Base-by-base conservation (phyloP, 1,140 invertebrate species). In the Mylabris phalerata region DNA sequence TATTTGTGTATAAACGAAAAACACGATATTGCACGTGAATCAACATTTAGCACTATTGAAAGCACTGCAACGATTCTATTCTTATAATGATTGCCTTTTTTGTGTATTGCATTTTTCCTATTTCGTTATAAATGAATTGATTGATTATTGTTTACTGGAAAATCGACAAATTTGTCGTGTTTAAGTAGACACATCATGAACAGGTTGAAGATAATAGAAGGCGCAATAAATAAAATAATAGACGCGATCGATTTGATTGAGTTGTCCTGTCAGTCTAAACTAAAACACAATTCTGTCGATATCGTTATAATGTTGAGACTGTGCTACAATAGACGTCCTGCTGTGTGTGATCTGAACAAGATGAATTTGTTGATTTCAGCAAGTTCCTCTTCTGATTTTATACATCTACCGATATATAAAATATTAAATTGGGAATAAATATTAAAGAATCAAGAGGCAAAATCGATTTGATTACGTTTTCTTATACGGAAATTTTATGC, bases 121-220 rank as follows among this genome's bases (percentile, higher is more conserved):
- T 5, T 19, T 19, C 19, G 19, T 19, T 19, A 32, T 7, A 5
- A 32, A 32, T 32, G 9, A 38, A 54, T 46, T 54, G 42, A 45
- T 54, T 54, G 43, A 46, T 54, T 44, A 54, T 54, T 54, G 46
- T 46, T 52, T 54, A 46, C 42, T 7, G 7, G 26, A 10, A 44
- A 54, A 54, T 54, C 25, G 51, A 54, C 51, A 46, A 54, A 54
- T 54, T 54, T 54, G 51, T 54, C 51, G 43, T 26, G 50, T 52
- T 52, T 52, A 43, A 44, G 32, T 32, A 32, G 32, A 32, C 32
- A 32, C 32, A 32, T 32, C 32, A 7, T 32, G 32, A 32, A 32
- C 7, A 32, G 7, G 32, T 7, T 5, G 2, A 7, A 32, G 32
- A 32, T 32, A 32, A 32, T 32, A 32, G 32, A 32, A 32, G 7